Base-by-base conservation (phyloP, 2,888 invertebrate species). In the Sepiola atlantica region DNA sequence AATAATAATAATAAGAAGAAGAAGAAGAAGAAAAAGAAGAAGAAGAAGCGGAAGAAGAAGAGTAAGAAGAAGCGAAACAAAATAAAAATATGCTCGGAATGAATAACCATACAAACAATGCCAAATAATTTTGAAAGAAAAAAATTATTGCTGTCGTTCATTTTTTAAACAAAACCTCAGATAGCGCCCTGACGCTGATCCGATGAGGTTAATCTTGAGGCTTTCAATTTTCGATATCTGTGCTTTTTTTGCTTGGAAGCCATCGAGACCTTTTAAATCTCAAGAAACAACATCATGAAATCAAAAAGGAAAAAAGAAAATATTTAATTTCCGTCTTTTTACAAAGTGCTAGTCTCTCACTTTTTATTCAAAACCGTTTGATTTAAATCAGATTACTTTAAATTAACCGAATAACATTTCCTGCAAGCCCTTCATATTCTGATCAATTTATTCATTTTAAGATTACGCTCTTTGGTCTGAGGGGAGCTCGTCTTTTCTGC, bases 351-450 rank as follows among this genome's bases (percentile, higher is more conserved):
- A 77, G 32, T n/a, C 14, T n/a, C 77, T n/a, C 77, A n/a, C 77
- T 77, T 77, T 32, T 77, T 32, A 77, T 3, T 32, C 10, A n/a
- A 77, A 77, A 77, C n/a, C 77, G 77, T 77, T 77, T 77, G n/a
- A 77, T 77, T 77, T 32, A n/a, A 77, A 77, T 77, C 77, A 77
- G 77, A 77, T 77, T 77, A 77, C 77, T 77, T 77, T 77, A 77
- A 77, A 77, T 77, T 77, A 77, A 77, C 77, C 32, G 77, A n/a
- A n/a, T 8, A 77, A 32, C n/a, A 77, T n/a, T 77, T 77, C 77
- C 77, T 77, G n/a, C n/a, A 77, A 77, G 12, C 77, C 77, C 77
- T 32, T 32, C 77, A n/a, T 77, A n/a, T 77, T 77, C 16, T n/a
- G n/a, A 32, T 77, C 77, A 32, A 77, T 77, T 77, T 32, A 77